Evolutionary conservation across 2,888 invertebrate genomes (phyloP), one percentile per base, ranked within the genome.

Genomic region (Oscheius myriophilus): DNA sequence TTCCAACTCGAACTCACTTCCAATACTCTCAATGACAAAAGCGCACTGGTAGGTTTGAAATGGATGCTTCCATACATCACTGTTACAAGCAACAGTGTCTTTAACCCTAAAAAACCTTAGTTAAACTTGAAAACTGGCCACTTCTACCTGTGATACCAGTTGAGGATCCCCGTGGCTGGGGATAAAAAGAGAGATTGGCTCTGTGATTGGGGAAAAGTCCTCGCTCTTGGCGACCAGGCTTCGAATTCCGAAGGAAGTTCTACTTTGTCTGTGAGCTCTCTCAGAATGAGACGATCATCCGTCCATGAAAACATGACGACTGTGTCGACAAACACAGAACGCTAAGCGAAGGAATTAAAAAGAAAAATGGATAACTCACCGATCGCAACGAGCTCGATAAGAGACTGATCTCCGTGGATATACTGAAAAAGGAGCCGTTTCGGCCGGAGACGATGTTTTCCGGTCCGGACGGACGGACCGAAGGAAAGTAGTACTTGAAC

Each of bases 401-500:
- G 2, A 78, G 25, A 41, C 77, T 76, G 26, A 80, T 64, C 25
- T 77, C 71, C 0, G 73, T 71, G 2, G 69, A 64, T 64, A 80
- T 70, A 67, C 71, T 72, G 75, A 80, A 80, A 55, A 75, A 80
- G 2, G 78, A 75, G 0, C 80, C 80, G 66, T 80, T 80, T 18
- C 71, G 61, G 46, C 69, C 70, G 33, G 73, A 69, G 1, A 79
- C 62, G 51, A 70, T 71, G 45, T 79, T 79, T 16, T 79, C 79
- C 16, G 75, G 75, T 16, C 80, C 79, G 14, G 73, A 74, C 12
- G 84, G 84, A 18, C 82, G 68, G 9, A 84, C 84, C 12, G 82
- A 80, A 26, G 71, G 59, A 61, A 82, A 82, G 62, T 84, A 84
- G 62, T 84, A 84, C 59, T 84, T 84, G 76, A 84, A 83, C 69